phyloP scores from a whole-genome alignment of 2,113 vertebrate species.

The Charadrius vociferus region DNA sequence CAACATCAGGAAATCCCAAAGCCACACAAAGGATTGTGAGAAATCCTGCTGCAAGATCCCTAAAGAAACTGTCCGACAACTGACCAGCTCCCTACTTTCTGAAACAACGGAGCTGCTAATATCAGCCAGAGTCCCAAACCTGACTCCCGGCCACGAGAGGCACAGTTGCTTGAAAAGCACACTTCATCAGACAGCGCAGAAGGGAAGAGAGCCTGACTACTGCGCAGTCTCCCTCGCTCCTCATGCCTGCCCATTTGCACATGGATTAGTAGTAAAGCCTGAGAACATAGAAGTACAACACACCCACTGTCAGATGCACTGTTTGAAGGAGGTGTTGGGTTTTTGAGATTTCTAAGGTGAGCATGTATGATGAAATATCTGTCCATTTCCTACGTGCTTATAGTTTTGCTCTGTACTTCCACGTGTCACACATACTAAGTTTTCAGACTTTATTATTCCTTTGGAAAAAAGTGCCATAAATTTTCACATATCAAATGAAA shows the following conservation, averaged over 20 bases:
- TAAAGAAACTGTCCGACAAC: not conserved
- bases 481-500: not conserved
- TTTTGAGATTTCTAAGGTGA: not conserved
- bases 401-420: not conserved
- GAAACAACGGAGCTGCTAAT: not conserved
- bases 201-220: not conserved
- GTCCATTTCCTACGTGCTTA: not conserved
- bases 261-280: not conserved
- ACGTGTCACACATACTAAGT: not conserved
- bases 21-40: not conserved
- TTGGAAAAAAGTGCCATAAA: not conserved
- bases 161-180: accelerated
- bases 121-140: not conserved
- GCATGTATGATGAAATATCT: not conserved
- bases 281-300: not conserved
- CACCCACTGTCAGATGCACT: not conserved
- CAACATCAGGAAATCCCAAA: not conserved
- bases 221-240: not conserved
- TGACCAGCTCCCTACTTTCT: not conserved
- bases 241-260: not conserved
- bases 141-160: not conserved
- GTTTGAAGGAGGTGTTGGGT: not conserved
- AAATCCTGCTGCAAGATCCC: not conserved
- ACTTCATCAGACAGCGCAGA: accelerated
- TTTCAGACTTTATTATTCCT: not conserved